These are phyloP conservation scores for Conus ventricosus DNA, from an alignment of 1,140 invertebrate genomes.

Conservation along the genomic window DNA sequence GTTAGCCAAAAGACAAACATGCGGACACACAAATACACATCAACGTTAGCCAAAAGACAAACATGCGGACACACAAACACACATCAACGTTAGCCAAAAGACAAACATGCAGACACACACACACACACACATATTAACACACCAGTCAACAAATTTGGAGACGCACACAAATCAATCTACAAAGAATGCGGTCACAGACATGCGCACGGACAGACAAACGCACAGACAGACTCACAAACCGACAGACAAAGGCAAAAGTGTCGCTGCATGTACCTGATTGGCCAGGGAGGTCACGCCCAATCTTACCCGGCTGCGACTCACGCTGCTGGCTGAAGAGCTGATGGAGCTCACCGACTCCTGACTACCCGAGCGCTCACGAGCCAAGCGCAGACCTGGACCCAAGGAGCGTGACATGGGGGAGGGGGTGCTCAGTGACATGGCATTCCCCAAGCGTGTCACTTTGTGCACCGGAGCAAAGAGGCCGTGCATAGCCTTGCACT, in stretches of 20 bases:
- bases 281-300: conserved; percentile 83
- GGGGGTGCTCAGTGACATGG: conserved; percentile 48
- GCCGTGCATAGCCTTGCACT: conserved; percentile 91
- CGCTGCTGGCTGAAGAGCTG: conserved; percentile 84
- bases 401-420: conserved; percentile 58
- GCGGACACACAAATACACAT: neutral
- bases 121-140: no score
- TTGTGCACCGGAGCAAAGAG: conserved; percentile 90
- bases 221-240: no score
- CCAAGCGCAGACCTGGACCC: conserved; percentile 73
- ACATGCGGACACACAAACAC: no score
- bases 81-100: neutral
- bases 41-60: neutral
- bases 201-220: no score
- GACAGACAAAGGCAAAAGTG: conserved; percentile 55
- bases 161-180: no score
- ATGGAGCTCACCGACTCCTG: conserved; percentile 89
- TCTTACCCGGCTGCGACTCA: conserved; percentile 83
- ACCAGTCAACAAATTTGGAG: no score
- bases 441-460: conserved; percentile 58
- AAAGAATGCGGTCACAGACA: no score
- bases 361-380: conserved; percentile 78
- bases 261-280: conserved; percentile 74
- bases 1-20: no score
- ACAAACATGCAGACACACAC: no score